Conservation (phyloP, 2,888 invertebrate genomes). For the Philaethria dido region DNA sequence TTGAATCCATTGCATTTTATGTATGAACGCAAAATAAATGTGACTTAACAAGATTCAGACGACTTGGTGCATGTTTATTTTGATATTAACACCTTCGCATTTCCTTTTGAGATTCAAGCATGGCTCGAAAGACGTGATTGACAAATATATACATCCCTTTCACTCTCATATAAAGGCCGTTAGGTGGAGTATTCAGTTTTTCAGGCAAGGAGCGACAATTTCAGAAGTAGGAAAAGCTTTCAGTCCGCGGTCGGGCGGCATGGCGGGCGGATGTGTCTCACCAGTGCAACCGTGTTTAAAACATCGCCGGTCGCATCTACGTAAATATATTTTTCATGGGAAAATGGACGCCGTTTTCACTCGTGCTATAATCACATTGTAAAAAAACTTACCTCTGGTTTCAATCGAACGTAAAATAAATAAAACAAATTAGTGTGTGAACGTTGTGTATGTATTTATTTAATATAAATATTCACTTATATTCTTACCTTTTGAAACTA, state of each 20-base stretch:
- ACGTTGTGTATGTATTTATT: slow-evolving; percentile 56
- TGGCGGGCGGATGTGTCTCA: slow-evolving; percentile 60
- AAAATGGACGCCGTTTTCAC: slow-evolving; percentile 34
- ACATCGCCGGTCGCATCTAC: slow-evolving; percentile 48
- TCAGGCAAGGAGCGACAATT: slow-evolving; percentile 50
- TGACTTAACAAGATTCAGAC: slow-evolving; percentile 56
- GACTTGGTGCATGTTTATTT: slow-evolving; percentile 71
- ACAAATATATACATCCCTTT: slow-evolving; percentile 56
- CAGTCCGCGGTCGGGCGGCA: slow-evolving; percentile 78
- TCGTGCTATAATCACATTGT: slow-evolving; percentile 24
- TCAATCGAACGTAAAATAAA: slow-evolving; percentile 32
- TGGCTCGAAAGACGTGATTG: slow-evolving; percentile 48
- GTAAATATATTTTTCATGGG: slow-evolving; percentile 39
- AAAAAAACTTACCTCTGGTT: slow-evolving; percentile 26
- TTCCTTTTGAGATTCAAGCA: slow-evolving; percentile 66
- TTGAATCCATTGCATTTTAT: not conserved
- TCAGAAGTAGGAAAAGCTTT: slow-evolving; percentile 61
- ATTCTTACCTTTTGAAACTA: slow-evolving; percentile 25
- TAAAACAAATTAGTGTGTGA: slow-evolving; percentile 47
- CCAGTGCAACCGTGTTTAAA: slow-evolving; percentile 43
- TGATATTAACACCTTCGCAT: slow-evolving; percentile 70
- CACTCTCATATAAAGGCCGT: slow-evolving; percentile 51
- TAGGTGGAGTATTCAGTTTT: slow-evolving; percentile 60
- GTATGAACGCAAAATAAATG: slow-evolving; percentile 36
- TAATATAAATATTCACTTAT: slow-evolving; percentile 53